Evolutionary conservation across 2,797 vertebrate species (phyloP).

Genomic region (Lindbergichthys nudifrons): DNA sequence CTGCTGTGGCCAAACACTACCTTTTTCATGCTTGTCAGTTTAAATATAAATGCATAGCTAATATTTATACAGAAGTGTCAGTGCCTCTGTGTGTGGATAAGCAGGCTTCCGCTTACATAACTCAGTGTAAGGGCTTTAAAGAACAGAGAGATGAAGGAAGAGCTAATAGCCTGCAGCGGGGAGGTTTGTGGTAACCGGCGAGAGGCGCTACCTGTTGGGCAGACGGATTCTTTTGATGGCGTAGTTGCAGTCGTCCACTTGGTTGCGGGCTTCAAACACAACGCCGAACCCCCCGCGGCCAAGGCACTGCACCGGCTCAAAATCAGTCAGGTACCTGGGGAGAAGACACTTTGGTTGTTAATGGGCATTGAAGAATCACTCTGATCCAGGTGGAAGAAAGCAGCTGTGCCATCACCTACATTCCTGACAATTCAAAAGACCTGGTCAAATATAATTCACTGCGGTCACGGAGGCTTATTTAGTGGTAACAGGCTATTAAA

Average conservation of each 20-base stretch:
- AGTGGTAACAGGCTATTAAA: slow-evolving; percentile 22
- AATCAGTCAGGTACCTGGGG: slow-evolving; percentile 95
- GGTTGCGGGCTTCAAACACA: slow-evolving; percentile 97
- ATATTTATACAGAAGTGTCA: slow-evolving; percentile 28
- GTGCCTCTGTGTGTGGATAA: slow-evolving; percentile 15
- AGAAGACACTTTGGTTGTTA: slow-evolving; percentile 34
- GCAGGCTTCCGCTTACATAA: slow-evolving; percentile 30
- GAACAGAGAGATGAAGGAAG: slow-evolving; percentile 24
- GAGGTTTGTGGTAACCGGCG: background rate
- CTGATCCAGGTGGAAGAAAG: background rate
- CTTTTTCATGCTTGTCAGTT: slow-evolving; percentile 34
- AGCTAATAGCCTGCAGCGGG: slow-evolving; percentile 32
- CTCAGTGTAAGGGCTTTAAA: slow-evolving; percentile 25
- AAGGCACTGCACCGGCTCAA: slow-evolving; percentile 97
- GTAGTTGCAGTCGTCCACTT: slow-evolving; percentile 99
- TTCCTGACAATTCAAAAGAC: background rate
- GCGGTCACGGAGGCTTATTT: background rate
- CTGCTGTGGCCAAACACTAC: slow-evolving; percentile 7
- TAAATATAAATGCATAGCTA: slow-evolving; percentile 14
- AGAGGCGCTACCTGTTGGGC: slow-evolving; percentile 90
- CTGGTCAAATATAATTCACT: background rate
- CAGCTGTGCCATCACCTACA: background rate
- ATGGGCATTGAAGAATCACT: slow-evolving; percentile 6
- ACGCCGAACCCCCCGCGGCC: slow-evolving; percentile 97
- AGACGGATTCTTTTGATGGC: slow-evolving; percentile 98